phyloP scores from a whole-genome alignment of 2,888 invertebrate genomes.

The Neoaliturus tenellus region DNA sequence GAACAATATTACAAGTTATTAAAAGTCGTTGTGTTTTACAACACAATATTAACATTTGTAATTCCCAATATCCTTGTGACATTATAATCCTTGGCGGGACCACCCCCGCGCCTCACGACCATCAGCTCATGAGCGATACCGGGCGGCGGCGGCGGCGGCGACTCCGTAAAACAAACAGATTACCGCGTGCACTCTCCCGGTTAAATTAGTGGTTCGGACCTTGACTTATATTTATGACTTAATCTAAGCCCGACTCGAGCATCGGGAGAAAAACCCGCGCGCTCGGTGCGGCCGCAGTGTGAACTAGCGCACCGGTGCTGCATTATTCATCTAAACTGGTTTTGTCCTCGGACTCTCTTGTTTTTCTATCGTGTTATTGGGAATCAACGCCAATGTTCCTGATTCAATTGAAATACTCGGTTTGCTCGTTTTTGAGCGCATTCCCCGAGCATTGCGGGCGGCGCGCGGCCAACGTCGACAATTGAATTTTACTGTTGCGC shows the following conservation, averaged over 20 bases:
- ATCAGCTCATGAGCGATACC: background rate
- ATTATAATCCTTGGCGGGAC: no score
- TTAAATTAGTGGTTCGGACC: slow-evolving; percentile 41
- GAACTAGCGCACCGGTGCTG: slow-evolving; percentile 21
- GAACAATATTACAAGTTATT: no score
- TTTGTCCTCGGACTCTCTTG: slow-evolving; percentile 28
- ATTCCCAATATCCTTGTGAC: no score
- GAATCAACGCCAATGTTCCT: slow-evolving; percentile 46
- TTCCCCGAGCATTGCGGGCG: slow-evolving; percentile 5
- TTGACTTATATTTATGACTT: slow-evolving; percentile 52
- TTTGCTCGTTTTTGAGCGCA: slow-evolving; percentile 31
- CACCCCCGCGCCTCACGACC: background rate
- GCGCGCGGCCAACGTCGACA: background rate
- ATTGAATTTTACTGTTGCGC: slow-evolving; percentile 31
- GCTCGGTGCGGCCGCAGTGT: slow-evolving; percentile 28
- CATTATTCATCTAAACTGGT: slow-evolving; percentile 45
- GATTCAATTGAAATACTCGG: slow-evolving; percentile 44
- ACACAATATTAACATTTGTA: no score
- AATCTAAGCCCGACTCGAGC: slow-evolving; percentile 20
- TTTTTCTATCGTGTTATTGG: slow-evolving; percentile 46
- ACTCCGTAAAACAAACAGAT: slow-evolving; percentile 37
- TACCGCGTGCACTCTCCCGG: slow-evolving; percentile 35
- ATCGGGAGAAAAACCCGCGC: slow-evolving; percentile 3
- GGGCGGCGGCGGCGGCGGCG: background rate
- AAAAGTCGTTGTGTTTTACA: no score